phyloP scores from a whole-genome alignment of 2,797 vertebrate genomes.

The Champsocephalus esox region DNA sequence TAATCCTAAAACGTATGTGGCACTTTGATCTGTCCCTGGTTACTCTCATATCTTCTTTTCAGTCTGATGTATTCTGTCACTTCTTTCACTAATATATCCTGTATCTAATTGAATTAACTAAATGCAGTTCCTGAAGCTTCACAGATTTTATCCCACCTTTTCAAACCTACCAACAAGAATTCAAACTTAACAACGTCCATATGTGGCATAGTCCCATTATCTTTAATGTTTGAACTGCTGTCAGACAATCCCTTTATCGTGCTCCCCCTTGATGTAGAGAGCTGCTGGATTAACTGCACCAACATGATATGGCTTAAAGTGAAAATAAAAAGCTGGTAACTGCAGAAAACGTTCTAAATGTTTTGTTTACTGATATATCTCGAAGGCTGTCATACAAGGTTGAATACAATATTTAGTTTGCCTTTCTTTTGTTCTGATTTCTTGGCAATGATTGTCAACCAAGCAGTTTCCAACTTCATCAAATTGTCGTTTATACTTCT shows the following conservation, averaged over 20 bases:
- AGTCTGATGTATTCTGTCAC: neutral
- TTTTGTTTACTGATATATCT: neutral
- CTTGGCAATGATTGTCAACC: neutral
- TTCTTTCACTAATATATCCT: constrained; percentile 9
- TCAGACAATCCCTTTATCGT: constrained; percentile 16
- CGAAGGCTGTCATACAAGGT: neutral
- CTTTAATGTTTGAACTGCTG: constrained; percentile 49
- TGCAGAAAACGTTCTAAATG: neutral
- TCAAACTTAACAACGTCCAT: constrained; percentile 57
- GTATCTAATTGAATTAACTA: constrained; percentile 43
- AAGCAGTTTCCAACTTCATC: neutral
- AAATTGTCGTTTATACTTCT: constrained; percentile 9
- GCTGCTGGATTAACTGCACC: neutral
- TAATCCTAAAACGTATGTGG: constrained; percentile 11
- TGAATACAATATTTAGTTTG: neutral
- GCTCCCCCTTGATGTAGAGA: constrained; percentile 14
- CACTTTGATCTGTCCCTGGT: neutral
- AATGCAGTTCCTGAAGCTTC: constrained; percentile 35
- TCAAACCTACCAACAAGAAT: constrained; percentile 21
- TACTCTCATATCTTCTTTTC: constrained; percentile 6
- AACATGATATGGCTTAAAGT: constrained; percentile 1
- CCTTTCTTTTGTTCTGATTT: neutral
- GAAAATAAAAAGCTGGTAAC: neutral
- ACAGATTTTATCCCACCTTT: constrained; percentile 34
- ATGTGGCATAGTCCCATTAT: constrained; percentile 43